Base-by-base conservation (phyloP, 1,140 invertebrate species). In the Pantala flavescens region DNA sequence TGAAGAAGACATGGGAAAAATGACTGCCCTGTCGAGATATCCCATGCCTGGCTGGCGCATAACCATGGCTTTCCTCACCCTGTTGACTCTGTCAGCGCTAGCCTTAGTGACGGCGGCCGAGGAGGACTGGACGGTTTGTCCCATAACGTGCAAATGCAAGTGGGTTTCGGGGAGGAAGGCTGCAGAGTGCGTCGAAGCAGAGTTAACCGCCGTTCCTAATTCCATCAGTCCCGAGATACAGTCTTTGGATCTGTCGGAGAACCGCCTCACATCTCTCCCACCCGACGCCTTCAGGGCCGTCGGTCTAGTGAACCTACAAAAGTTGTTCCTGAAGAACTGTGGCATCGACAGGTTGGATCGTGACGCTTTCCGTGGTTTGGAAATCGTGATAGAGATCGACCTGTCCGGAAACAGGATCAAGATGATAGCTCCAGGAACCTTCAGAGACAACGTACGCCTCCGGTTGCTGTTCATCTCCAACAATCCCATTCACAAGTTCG, bases 321-420 rank as follows among this genome's bases (percentile, higher is more conserved):
- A 93, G 80, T 82, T 96, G 5, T 87, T 88, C 77, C 78, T 95
- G 70, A 85, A 84, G 76, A 88, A 91, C 77, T 93, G 92, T 80
- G 87, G 87, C 74, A 86, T 96, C 10, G 83, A 87, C 75, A 83
- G 84, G 7, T 84, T 96, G 10, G 84, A 93, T 77, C 86, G 87
- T 24, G 86, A 88, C 74, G 91, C 93, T 0, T 91, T 96, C 78
- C 87, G 86, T 74, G 89, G 89, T 0, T 84, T 96, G 21, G 86
- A 86, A 71, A 90, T 94, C 75, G 85, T 96, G 70, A 92, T 95
- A 43, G 93, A 96, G 81, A 83, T 97, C 43, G 93, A 97, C 80
- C 82, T 96, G 71, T 93, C 92, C 0, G 85, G 86, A 75, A 97
- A 97, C 80, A 84, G 85, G 0, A 88, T 97, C 7, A 84, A 83